Base-by-base conservation (phyloP, 2,888 invertebrate species). In the Acrobasis suavella region DNA sequence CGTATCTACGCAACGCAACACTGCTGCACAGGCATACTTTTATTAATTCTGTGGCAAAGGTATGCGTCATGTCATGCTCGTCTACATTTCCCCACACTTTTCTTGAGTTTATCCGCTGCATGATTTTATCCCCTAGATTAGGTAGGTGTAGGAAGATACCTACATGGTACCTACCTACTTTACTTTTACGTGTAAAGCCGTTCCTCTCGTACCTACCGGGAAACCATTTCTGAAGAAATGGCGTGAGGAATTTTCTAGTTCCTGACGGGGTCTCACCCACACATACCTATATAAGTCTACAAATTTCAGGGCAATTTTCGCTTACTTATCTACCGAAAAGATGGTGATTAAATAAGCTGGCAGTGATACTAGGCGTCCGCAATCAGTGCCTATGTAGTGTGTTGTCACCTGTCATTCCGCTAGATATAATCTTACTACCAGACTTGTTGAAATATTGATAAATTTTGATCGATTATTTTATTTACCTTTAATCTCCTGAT, bases 321-420 rank as follows among this genome's bases (percentile, higher is more conserved):
- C 54, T 22, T 52, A 1, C 22, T 37, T 55, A 32, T 17, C 22
- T 52, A 14, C 55, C 55, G 55, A 39, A 55, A 55, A 55, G 55
- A 39, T 39, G 39, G 16, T 39, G 55, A 50, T 50, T 15, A 50
- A 10, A 17, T 3, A n/a, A 22, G 10, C 17, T 17, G 69, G 70
- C 74, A 78, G 65, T 69, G 46, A 69, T 62, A 55, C 17, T 22
- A 32, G 32, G 58, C 58, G 59, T 62, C 61, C 62, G 58, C 65
- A 65, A 65, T 65, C 65, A 52, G 61, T 39, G 60, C 14, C 63
- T 37, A n/a, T 32, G 22, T 51, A 39, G 46, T 46, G 50, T 49
- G n/a, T 49, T 38, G 52, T 52, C 49, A 61, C 37, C 38, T 46
- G 56, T 10, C 56, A 37, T 32, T 32, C 32, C 2, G 5, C 32